Conservation (phyloP, 2,888 invertebrate species). For the Entomobrya proxima region DNA sequence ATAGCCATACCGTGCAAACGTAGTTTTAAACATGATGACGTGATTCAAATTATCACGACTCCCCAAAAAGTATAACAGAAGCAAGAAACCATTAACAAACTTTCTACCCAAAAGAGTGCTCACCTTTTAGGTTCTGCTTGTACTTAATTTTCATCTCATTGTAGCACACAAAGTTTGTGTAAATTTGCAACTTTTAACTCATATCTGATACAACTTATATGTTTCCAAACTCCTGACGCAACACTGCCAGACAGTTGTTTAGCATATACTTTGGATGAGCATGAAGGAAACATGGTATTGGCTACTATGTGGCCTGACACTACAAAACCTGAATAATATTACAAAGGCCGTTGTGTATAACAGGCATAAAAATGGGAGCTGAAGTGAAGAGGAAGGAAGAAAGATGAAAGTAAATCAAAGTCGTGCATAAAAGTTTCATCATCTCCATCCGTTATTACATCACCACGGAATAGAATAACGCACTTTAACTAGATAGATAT, state of each 20-base stretch:
- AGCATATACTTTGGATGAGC: no score
- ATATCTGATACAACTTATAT: background rate
- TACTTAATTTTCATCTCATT: constrained; percentile 44
- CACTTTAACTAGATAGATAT: background rate
- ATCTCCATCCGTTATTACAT: constrained; percentile 65
- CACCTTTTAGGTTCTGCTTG: background rate
- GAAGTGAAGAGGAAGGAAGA: constrained; percentile 41
- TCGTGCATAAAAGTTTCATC: constrained; percentile 69
- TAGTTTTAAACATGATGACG: background rate
- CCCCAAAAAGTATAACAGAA: background rate
- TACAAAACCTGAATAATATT: background rate
- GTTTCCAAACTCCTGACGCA: background rate
- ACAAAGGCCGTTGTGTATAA: background rate
- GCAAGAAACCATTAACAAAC: background rate
- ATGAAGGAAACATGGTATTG: no score
- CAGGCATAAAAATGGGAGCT: constrained; percentile 3
- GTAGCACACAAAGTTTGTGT: constrained; percentile 1
- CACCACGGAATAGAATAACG: constrained; percentile 25
- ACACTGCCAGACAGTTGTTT: no score
- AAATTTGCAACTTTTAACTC: constrained; percentile 44
- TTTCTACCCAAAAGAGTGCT: background rate
- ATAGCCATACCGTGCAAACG: no score
- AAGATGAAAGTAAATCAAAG: constrained; percentile 68
- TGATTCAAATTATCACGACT: background rate
- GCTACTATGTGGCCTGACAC: no score